Conservation (phyloP, 1,140 invertebrate genomes). For the Zaprionus capensis region DNA sequence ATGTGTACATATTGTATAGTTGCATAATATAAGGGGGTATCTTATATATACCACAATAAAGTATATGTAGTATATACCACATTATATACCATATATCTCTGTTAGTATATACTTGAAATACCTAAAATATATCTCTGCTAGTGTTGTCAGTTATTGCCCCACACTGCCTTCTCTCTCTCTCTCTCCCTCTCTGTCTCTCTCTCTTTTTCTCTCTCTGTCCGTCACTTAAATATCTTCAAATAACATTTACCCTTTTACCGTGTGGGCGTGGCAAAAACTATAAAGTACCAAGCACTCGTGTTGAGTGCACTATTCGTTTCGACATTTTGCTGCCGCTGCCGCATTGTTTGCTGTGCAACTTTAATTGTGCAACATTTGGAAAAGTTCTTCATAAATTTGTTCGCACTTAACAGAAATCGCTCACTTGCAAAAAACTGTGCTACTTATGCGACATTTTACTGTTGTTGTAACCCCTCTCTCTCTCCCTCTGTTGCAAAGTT, state of each 20-base stretch:
- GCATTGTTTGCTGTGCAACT: conserved; percentile 35
- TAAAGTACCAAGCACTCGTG: conserved; percentile 3
- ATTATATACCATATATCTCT: too few relatives aligned
- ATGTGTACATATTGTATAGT: too few relatives aligned
- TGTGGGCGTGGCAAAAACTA: conserved; percentile 5
- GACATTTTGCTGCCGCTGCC: neutral
- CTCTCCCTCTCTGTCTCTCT: too few relatives aligned
- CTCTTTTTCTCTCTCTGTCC: too few relatives aligned
- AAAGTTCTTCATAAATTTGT: conserved; percentile 79
- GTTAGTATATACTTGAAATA: too few relatives aligned
- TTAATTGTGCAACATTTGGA: conserved; percentile 69
- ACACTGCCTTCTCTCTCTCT: too few relatives aligned
- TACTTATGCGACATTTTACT: conserved; percentile 64
- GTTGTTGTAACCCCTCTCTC: conserved; percentile 21
- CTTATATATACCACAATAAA: too few relatives aligned
- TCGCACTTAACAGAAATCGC: conserved; percentile 61
- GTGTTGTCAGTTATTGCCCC: too few relatives aligned
- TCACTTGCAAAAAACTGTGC: conserved; percentile 55
- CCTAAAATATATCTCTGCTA: too few relatives aligned
- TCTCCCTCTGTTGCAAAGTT: conserved; percentile 45
- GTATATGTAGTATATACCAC: too few relatives aligned
- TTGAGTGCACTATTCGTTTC: conserved; percentile 24
- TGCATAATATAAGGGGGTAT: too few relatives aligned
- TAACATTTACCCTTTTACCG: neutral
- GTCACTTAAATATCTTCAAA: too few relatives aligned